These are phyloP conservation scores for Tichodroma muraria DNA, from an alignment of 2,113 vertebrate species.

Conservation along the genomic window DNA sequence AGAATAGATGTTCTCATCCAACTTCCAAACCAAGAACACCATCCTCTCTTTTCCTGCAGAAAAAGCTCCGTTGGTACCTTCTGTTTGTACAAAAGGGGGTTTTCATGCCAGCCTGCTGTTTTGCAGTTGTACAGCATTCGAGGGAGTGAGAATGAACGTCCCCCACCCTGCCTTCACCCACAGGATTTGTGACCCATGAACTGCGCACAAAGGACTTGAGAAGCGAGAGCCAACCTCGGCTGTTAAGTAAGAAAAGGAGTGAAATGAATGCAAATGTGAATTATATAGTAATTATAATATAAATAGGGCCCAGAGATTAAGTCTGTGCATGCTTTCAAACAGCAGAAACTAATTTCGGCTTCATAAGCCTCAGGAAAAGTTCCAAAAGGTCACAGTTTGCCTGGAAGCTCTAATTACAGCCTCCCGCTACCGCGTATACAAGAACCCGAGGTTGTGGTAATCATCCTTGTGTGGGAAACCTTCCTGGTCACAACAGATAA, in stretches of 20 bases:
- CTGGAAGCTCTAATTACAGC: conserved; percentile 27
- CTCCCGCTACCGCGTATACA: not conserved
- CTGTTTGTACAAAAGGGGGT: not conserved
- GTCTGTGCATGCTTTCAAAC: conserved; percentile 12
- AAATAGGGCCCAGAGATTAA: conserved; percentile 12
- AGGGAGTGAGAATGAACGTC: not conserved
- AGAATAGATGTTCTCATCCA: not conserved
- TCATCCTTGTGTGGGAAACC: not conserved
- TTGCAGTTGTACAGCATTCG: not conserved
- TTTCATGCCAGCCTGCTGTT: not conserved
- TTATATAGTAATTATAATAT: conserved; percentile 21
- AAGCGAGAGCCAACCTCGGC: not conserved
- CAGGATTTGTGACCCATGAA: not conserved
- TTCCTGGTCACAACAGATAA: conserved; percentile 44
- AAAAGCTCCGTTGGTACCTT: not conserved
- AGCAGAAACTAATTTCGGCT: conserved; percentile 17
- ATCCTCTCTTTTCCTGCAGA: not conserved
- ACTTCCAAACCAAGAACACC: not conserved
- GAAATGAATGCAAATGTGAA: conserved; percentile 40
- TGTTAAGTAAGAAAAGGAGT: not conserved
- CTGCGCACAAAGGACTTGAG: not conserved
- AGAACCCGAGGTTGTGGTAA: not conserved
- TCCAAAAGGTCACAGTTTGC: conserved; percentile 37
- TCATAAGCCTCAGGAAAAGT: conserved; percentile 18
- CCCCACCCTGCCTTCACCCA: not conserved